phyloP scores from a whole-genome alignment of 2,888 invertebrate genomes.

The Escarpia spicata region DNA sequence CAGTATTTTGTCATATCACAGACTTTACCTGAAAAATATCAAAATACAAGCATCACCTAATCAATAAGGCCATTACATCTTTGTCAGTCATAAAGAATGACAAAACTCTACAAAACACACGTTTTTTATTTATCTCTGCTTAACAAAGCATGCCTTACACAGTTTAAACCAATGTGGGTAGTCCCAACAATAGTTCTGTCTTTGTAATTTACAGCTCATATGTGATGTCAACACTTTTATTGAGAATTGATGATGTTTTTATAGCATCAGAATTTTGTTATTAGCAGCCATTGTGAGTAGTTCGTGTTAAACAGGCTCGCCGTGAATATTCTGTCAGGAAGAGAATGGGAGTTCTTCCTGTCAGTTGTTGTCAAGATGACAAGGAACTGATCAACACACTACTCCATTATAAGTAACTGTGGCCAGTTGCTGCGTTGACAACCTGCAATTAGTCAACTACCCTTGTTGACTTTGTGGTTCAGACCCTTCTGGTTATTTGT shows the following conservation, averaged over 20 bases:
- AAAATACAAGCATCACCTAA: not conserved
- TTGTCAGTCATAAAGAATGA: too few relatives aligned
- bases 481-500: not conserved
- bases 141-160: too few relatives aligned
- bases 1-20: not conserved
- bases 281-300: not conserved
- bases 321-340: not conserved
- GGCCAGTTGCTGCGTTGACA: not conserved
- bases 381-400: not conserved
- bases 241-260: constrained; percentile 6
- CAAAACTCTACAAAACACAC: too few relatives aligned
- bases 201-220: not conserved
- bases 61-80: not conserved
- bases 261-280: not conserved
- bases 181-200: not conserved
- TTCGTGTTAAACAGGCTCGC: not conserved
- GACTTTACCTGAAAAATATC: not conserved
- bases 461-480: not conserved
- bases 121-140: too few relatives aligned
- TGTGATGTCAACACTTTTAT: not conserved
- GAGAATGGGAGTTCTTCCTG: not conserved
- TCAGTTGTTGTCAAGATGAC: not conserved
- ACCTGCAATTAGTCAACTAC: not conserved
- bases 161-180: too few relatives aligned
- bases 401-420: not conserved